Base-by-base conservation (phyloP, 2,797 vertebrate genomes). In the Microctenopoma steveboyesi region DNA sequence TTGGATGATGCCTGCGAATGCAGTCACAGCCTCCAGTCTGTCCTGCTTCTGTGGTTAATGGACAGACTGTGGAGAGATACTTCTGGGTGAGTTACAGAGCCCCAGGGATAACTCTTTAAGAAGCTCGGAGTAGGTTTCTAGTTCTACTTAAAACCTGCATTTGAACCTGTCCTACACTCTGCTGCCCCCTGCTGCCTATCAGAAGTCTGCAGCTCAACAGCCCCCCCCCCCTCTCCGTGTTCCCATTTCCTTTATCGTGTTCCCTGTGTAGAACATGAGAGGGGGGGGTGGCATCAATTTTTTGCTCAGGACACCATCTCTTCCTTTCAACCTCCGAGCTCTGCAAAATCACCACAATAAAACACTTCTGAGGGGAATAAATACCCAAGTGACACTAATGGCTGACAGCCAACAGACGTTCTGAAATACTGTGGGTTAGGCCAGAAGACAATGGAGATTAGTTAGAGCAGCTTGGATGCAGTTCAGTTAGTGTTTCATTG, bases 131-230 rank as follows among this genome's bases (percentile, higher is more conserved):
- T 81, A 37, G 59, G 78, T 74, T 76, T 77, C 43, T 2, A 57
- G 59, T 45, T 48, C 57, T 74, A 43, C 67, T 78, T 61, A 52
- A 63, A 58, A 59, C 25, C 30, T 28, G 2, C 10, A 3, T 35
- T n/a, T 14, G 8, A 27, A 39, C 33, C 15, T 46, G 40, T 25
- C 43, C 45, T 51, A 27, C 35, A 9, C 70, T 77, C 71, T 90
- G 81, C 88, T 86, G 83, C 91, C 4, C 86, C 69, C 92, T 92
- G 79, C 81, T 89, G 91, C 10, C 61, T 2, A 52, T 8, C 27
- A 9, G 30, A 46, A n/a, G 82, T 85, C 75, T 50, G 72, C 89
- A 86, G 27, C 62, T 42, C 5, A 4, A 35, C 22, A 28, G 35
- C 13, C 12, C 4, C 3, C 1, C 43, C 3, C 1, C 43, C 50